phyloP scores from a whole-genome alignment of 1,140 invertebrate species.

The Mizuhopecten yessoensis region DNA sequence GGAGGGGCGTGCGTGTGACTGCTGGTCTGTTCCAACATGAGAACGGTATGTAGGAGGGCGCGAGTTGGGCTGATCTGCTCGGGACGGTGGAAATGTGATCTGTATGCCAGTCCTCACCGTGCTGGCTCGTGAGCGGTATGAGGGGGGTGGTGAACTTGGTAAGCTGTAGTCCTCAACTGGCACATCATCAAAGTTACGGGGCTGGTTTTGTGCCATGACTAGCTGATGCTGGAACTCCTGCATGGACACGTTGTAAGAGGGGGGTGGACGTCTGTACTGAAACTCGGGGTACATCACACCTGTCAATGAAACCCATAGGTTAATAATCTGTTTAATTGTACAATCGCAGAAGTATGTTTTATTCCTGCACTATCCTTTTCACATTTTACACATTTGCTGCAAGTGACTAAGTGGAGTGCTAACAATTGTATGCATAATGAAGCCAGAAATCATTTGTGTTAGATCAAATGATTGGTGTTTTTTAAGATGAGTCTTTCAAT shows the following conservation, averaged over 20 bases:
- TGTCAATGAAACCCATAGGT: constrained; percentile 63
- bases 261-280: constrained; percentile 80
- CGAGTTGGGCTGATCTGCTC: constrained; percentile 76
- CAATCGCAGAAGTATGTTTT: not conserved
- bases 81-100: constrained; percentile 79
- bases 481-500: no score
- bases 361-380: not conserved
- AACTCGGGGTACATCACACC: constrained; percentile 82
- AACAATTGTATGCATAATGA: not conserved
- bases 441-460: no score
- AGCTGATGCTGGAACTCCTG: constrained; percentile 80
- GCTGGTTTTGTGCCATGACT: constrained; percentile 65
- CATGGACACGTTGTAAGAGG: constrained; percentile 82
- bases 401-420: not conserved
- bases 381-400: not conserved
- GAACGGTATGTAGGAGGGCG: constrained; percentile 82
- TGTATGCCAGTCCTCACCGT: constrained; percentile 80
- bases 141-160: constrained; percentile 81
- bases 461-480: no score
- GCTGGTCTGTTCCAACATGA: constrained; percentile 67
- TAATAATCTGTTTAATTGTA: not conserved
- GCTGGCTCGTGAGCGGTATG: constrained; percentile 80
- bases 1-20: constrained; percentile 67
- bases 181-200: constrained; percentile 60
- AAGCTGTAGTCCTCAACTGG: constrained; percentile 75